phyloP scores from a whole-genome alignment of 2,113 vertebrate genomes.

The Brachyistius frenatus region DNA sequence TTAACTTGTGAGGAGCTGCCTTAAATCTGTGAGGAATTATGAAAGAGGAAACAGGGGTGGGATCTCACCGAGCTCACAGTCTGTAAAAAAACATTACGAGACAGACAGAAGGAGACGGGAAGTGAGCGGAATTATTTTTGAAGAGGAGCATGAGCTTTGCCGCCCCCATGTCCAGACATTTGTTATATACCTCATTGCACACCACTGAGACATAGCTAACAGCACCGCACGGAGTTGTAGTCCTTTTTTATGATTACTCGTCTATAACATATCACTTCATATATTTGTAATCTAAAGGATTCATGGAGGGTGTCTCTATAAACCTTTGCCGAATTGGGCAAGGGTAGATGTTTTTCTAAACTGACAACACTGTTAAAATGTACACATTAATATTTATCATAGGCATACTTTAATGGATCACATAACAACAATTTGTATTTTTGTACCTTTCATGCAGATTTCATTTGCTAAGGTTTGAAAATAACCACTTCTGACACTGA shows the following conservation, averaged over 20 bases:
- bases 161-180: conserved; percentile 58
- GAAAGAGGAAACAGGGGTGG: conserved; percentile 34
- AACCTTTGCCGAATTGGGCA: neutral
- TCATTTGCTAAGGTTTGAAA: neutral
- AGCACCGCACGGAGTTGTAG: conserved; percentile 15
- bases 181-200: conserved; percentile 39
- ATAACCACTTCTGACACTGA: neutral
- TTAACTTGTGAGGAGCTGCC: neutral
- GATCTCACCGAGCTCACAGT: conserved; percentile 15
- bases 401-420: too few relatives aligned
- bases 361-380: neutral
- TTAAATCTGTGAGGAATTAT: conserved; percentile 28
- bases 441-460: neutral
- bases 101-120: conserved; percentile 57
- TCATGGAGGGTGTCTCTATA: neutral
- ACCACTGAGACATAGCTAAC: conserved; percentile 45
- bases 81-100: conserved; percentile 48
- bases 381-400: neutral
- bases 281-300: conserved; percentile 1
- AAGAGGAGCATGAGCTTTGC: conserved; percentile 6
- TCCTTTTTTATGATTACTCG: conserved; percentile 10
- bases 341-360: neutral
- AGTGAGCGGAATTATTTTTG: conserved; percentile 58
- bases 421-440: too few relatives aligned
- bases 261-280: neutral